Conservation (phyloP, 2,113 vertebrate species). For the Pseudorectes ferrugineus region DNA sequence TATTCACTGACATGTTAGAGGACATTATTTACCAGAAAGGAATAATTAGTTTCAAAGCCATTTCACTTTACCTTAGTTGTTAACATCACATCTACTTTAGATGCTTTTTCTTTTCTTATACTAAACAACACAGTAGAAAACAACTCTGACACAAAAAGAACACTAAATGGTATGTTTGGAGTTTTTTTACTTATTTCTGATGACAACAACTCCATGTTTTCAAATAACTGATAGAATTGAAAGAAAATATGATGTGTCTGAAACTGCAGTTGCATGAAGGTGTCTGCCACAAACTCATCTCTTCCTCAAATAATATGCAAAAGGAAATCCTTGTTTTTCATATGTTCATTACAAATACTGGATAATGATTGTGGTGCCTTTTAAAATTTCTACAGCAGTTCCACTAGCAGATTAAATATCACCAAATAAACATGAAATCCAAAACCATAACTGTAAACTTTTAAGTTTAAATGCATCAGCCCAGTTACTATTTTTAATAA, state of each 20-base stretch:
- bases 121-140: not conserved
- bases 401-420: not conserved
- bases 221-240: not conserved
- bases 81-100: not conserved
- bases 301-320: not conserved
- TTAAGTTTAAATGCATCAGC: not conserved
- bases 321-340: not conserved
- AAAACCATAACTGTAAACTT: not conserved
- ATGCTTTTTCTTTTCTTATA: not conserved
- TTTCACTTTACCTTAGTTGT: not conserved
- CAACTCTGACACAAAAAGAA: not conserved
- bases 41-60: not conserved
- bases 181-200: rapidly evolving
- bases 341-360: not conserved
- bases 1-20: not conserved
- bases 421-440: not conserved
- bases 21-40: not conserved
- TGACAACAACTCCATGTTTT: not conserved
- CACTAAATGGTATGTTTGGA: not conserved
- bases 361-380: not conserved
- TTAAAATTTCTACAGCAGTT: not conserved
- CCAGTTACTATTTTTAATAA: not conserved
- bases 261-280: not conserved
- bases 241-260: not conserved
- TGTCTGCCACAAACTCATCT: not conserved